Conservation (phyloP, 2,113 vertebrate genomes). For the Rhinolophus sinicus region DNA sequence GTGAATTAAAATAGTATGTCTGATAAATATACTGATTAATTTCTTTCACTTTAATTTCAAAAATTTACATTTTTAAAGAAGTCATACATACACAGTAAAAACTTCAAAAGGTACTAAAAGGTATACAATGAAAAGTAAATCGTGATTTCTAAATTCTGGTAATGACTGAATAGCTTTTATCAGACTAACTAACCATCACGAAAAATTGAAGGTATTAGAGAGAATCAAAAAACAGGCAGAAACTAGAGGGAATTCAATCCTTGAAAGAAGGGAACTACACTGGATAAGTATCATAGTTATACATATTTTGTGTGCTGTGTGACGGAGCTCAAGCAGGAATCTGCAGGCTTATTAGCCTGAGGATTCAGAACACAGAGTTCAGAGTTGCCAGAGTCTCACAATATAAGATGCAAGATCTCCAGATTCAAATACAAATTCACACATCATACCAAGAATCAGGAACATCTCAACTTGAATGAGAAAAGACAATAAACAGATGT, state of each 20-base stretch:
- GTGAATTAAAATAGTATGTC: slow-evolving; percentile 31
- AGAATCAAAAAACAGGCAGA: background rate
- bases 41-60: slow-evolving; percentile 25
- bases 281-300: background rate
- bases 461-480: slow-evolving; percentile 32
- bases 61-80: background rate
- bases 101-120: slow-evolving; percentile 20
- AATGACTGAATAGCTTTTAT: slow-evolving; percentile 12
- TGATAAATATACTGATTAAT: slow-evolving; percentile 32
- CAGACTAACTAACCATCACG: background rate
- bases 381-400: slow-evolving; percentile 1
- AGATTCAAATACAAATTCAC: slow-evolving; percentile 13
- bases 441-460: background rate
- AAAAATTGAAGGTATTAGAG: slow-evolving; percentile 6
- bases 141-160: slow-evolving; percentile 23
- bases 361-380: background rate
- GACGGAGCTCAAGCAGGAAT: background rate
- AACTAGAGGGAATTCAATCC: slow-evolving; percentile 24
- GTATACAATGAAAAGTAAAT: background rate
- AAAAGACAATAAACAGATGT: slow-evolving; percentile 32
- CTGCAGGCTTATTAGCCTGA: background rate
- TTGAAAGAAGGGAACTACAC: background rate
- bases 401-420: slow-evolving; percentile 1
- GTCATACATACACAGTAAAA: background rate
- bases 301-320: background rate